These are phyloP conservation scores for Phaonia tiefii DNA, from an alignment of 2,888 invertebrate species.

Conservation along the genomic window DNA sequence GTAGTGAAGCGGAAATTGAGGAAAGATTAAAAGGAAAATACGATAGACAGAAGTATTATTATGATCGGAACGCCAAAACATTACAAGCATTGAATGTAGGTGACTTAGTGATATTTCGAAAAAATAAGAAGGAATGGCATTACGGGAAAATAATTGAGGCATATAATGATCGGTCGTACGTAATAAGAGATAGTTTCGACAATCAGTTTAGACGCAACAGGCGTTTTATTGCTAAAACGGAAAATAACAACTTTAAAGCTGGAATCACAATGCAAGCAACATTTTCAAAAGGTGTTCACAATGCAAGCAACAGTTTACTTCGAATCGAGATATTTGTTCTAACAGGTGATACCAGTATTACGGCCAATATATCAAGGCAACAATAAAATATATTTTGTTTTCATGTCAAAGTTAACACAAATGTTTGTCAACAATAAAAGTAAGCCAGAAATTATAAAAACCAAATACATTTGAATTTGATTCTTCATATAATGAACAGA, in stretches of 20 bases:
- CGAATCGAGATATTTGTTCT: too few relatives aligned
- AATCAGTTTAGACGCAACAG: constrained; percentile 22
- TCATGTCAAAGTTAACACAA: too few relatives aligned
- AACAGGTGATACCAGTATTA: too few relatives aligned
- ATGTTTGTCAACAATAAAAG: too few relatives aligned
- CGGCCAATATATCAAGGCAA: too few relatives aligned
- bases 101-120: constrained; percentile 56
- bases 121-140: constrained; percentile 49
- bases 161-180: constrained; percentile 3
- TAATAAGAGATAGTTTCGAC: constrained; percentile 14
- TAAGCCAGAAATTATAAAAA: too few relatives aligned
- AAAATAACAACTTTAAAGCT: constrained; percentile 15
- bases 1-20: constrained; percentile 45
- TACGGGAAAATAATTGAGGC: constrained; percentile 1
- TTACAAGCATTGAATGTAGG: constrained; percentile 43
- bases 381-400: too few relatives aligned
- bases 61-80: constrained; percentile 14
- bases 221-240: constrained; percentile 29
- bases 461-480: too few relatives aligned
- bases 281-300: too few relatives aligned
- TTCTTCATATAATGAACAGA: too few relatives aligned
- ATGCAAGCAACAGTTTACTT: too few relatives aligned
- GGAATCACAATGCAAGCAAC: too few relatives aligned
- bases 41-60: constrained; percentile 36
- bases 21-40: constrained; percentile 47